These are phyloP conservation scores for Parazoanthus swiftii DNA, from an alignment of 92 coral and sea anemone species.

Conservation along the genomic window DNA sequence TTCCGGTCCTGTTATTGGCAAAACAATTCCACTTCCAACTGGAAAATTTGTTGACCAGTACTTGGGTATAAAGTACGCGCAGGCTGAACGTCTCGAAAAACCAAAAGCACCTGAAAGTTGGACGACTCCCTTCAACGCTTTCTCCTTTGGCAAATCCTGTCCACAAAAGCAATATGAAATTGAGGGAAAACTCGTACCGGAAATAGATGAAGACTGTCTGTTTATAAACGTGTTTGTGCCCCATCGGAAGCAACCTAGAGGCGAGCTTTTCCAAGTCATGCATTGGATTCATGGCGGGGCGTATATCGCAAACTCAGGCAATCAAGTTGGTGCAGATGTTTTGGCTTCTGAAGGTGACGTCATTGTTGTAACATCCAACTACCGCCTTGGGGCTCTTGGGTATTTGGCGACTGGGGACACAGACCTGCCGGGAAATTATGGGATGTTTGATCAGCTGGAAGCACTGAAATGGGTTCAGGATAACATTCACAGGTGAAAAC, in stretches of 20 bases:
- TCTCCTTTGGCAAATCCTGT: not conserved
- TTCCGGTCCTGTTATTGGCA: not conserved
- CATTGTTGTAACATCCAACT: not conserved
- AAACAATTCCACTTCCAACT: not conserved
- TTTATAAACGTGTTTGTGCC: slow-evolving; percentile 27
- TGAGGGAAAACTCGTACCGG: not conserved
- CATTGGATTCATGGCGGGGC: slow-evolving; percentile 34
- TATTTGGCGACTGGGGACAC: no score
- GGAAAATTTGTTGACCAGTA: not conserved
- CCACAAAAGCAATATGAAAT: not conserved
- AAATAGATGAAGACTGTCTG: slow-evolving; percentile 6
- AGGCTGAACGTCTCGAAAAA: slow-evolving; percentile 15
- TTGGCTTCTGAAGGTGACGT: not conserved
- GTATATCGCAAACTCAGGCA: not conserved
- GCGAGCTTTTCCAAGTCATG: slow-evolving; percentile 6
- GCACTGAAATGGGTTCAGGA: not conserved
- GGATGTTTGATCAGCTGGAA: slow-evolving; percentile 18
- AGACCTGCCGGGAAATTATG: slow-evolving; percentile 25
- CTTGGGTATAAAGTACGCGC: slow-evolving; percentile 12
- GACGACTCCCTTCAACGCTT: not conserved
- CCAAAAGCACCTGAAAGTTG: not conserved
- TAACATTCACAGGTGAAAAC: not conserved
- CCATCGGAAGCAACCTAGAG: not conserved
- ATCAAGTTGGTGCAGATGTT: no score
- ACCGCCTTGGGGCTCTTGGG: no score